Percentiles rank a stretch among this genome's conserved stretches.
Evolutionary conservation across 2,797 vertebrate genomes (phyloP).

Genomic region (Danionella dracula): DNA sequence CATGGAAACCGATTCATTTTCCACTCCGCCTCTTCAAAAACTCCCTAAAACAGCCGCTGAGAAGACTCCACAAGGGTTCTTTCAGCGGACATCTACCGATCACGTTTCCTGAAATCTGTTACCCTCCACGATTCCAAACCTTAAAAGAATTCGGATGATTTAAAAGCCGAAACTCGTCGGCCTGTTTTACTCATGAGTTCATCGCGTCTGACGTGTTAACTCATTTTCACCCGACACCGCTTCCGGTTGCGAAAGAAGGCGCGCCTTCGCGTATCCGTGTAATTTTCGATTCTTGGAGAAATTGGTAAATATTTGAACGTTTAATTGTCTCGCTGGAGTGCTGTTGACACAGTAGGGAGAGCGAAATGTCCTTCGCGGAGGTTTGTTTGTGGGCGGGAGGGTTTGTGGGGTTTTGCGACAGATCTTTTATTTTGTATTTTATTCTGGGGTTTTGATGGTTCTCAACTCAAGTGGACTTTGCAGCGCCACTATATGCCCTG

Average conservation of each 20-base stretch:
- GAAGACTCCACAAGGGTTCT: background rate
- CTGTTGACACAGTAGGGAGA: background rate
- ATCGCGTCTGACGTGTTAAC: background rate
- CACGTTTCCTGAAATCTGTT: background rate
- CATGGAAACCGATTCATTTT: constrained; percentile 19
- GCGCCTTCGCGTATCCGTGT: constrained; percentile 1
- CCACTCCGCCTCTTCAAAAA: background rate
- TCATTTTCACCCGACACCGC: background rate
- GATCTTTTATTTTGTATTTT: constrained; percentile 4
- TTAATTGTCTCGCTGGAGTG: background rate
- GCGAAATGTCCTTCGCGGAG: background rate
- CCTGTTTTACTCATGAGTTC: constrained; percentile 12
- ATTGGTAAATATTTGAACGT: constrained; percentile 7
- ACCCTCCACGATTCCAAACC: background rate
- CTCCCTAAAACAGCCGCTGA: background rate
- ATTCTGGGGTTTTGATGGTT: background rate
- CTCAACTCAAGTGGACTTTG: background rate
- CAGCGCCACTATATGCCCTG: background rate
- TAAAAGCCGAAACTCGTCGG: background rate
- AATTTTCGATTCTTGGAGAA: background rate
- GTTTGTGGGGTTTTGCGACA: background rate
- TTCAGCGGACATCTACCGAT: constrained; percentile 1
- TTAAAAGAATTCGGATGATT: background rate
- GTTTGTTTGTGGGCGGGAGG: background rate
- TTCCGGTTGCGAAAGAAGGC: background rate